These are phyloP conservation scores for Hirtodrosophila trivittata DNA, from an alignment of 2,888 invertebrate species.

Conservation along the genomic window DNA sequence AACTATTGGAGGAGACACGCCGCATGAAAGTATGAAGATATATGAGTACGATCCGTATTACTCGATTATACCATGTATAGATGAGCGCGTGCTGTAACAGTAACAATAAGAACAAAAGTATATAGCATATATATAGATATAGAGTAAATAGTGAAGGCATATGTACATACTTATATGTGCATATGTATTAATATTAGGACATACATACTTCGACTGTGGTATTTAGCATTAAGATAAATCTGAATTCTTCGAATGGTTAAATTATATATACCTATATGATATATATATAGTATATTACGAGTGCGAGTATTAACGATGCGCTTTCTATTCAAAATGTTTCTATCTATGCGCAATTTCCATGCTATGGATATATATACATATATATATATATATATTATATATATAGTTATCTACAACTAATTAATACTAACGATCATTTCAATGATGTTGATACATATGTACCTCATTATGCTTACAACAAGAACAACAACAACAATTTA, in stretches of 20 bases:
- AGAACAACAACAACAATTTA: slow-evolving; percentile 32
- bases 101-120: slow-evolving; percentile 67
- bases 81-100: slow-evolving; percentile 76
- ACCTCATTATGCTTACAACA: slow-evolving; percentile 74
- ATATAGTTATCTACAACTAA: background rate
- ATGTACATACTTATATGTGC: slow-evolving; percentile 32
- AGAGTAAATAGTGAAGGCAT: slow-evolving; percentile 3
- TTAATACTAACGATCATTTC: slow-evolving; percentile 44
- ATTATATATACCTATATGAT: slow-evolving; percentile 15
- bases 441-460: slow-evolving; percentile 76
- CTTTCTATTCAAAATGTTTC: slow-evolving; percentile 37
- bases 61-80: slow-evolving; percentile 72
- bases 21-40: slow-evolving; percentile 3
- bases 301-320: slow-evolving; percentile 29
- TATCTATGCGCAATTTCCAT: slow-evolving; percentile 46
- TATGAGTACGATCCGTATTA: slow-evolving; percentile 30
- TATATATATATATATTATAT: background rate
- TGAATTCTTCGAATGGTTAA: slow-evolving; percentile 34
- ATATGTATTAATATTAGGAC: slow-evolving; percentile 66
- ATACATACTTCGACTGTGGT: slow-evolving; percentile 84
- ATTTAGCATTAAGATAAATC: slow-evolving; percentile 83
- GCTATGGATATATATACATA: slow-evolving; percentile 1
- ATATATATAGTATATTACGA: slow-evolving; percentile 21
- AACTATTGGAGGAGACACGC: slow-evolving; percentile 27
- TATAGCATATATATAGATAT: slow-evolving; percentile 44